Evolutionary conservation across 2,888 invertebrate species (phyloP).

Genomic region (Griposia aprilina): DNA sequence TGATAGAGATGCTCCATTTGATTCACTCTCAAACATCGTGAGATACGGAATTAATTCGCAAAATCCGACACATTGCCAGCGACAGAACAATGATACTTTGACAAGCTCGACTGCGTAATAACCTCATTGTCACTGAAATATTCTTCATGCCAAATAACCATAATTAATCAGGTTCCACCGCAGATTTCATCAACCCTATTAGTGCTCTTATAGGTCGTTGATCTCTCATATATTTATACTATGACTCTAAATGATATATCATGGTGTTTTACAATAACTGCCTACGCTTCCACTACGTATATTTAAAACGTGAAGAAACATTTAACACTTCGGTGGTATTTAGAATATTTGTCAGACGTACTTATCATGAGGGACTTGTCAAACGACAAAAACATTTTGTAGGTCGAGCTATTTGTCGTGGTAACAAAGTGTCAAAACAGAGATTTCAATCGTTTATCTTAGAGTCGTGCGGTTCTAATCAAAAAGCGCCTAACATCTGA

Average conservation of each 20-base stretch:
- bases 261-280: constrained; percentile 69
- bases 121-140: constrained; percentile 47
- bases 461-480: constrained; percentile 85
- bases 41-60: constrained; percentile 43
- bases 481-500: constrained; percentile 82
- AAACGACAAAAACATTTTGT: constrained; percentile 68
- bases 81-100: constrained; percentile 44
- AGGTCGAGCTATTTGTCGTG: constrained; percentile 73
- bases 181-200: constrained; percentile 34
- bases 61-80: constrained; percentile 44
- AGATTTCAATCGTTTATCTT: constrained; percentile 66
- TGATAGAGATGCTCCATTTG: constrained; percentile 40
- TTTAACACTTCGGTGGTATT: constrained; percentile 75
- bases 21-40: constrained; percentile 41
- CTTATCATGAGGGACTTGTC: constrained; percentile 65
- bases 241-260: constrained; percentile 73
- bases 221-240: constrained; percentile 57
- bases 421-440: constrained; percentile 70
- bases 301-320: constrained; percentile 73
- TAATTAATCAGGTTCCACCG: constrained; percentile 44
- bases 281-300: constrained; percentile 54
- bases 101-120: constrained; percentile 43
- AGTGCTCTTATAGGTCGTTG: constrained; percentile 46
- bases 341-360: constrained; percentile 75
- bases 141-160: constrained; percentile 36